Conservation (phyloP, 2,113 vertebrate species). For the Phyllostomus hastatus region DNA sequence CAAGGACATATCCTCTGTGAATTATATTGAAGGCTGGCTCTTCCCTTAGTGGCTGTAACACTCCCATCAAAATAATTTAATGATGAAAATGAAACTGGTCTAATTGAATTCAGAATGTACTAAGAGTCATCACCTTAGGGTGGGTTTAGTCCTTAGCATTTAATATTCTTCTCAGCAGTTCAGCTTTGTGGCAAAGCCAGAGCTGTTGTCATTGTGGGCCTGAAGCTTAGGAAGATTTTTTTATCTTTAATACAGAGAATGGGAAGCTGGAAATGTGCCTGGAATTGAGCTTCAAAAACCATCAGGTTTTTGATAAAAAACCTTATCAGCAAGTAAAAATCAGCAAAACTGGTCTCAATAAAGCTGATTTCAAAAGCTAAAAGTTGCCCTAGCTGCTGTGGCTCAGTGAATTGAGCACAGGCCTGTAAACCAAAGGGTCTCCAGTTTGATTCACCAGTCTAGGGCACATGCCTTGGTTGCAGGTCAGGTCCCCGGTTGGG, state of each 20-base stretch:
- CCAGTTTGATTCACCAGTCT: too few species aligned
- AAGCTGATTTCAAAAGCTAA: constrained; percentile 15
- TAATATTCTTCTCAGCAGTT: constrained; percentile 42
- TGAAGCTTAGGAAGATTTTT: neutral
- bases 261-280: neutral
- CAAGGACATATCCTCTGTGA: constrained; percentile 61
- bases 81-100: constrained; percentile 54
- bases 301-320: too few species aligned
- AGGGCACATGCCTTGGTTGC: too few species aligned
- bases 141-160: constrained; percentile 13
- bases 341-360: neutral
- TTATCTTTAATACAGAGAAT: neutral
- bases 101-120: constrained; percentile 62
- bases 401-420: too few species aligned
- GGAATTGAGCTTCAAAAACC: constrained; percentile 30
- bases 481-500: too few species aligned
- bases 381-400: too few species aligned
- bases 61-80: constrained; percentile 60
- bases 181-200: neutral
- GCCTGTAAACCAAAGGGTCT: too few species aligned
- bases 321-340: constrained; percentile 47
- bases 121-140: constrained; percentile 44
- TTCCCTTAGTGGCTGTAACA: constrained; percentile 1
- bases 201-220: neutral
- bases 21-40: constrained; percentile 3